These are phyloP conservation scores for Manacus vitellinus DNA, from an alignment of 2,113 vertebrate genomes.

Conservation along the genomic window DNA sequence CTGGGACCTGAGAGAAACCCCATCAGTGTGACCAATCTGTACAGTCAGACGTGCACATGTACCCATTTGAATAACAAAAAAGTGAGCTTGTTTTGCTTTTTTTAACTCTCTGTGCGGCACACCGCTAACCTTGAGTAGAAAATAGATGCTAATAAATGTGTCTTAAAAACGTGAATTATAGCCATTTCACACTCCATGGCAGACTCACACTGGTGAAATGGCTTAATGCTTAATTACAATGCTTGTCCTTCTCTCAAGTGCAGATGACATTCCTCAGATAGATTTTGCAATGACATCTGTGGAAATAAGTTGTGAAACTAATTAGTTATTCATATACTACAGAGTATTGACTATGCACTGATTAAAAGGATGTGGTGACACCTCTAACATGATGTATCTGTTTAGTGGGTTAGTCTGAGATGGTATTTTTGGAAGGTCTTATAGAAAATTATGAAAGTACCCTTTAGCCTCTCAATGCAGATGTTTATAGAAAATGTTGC, in stretches of 20 bases:
- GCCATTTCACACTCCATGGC: constrained; percentile 69
- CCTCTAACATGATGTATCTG: constrained; percentile 27
- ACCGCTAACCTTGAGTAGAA: constrained; percentile 62
- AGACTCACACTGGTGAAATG: constrained; percentile 66
- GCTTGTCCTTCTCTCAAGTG: constrained; percentile 68
- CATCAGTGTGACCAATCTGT: neutral
- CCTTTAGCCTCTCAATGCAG: constrained; percentile 11
- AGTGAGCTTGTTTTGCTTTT: neutral
- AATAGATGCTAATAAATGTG: constrained; percentile 75
- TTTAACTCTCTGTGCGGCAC: constrained; percentile 14
- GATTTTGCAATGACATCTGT: constrained; percentile 70
- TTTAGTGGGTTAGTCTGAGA: neutral
- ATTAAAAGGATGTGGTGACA: constrained; percentile 54
- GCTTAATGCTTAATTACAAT: constrained; percentile 74
- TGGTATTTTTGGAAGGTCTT: neutral
- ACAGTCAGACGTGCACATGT: neutral
- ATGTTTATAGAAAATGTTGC: neutral
- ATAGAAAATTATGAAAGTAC: constrained; percentile 25
- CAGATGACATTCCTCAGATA: constrained; percentile 67
- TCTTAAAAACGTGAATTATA: constrained; percentile 76
- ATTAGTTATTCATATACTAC: constrained; percentile 72
- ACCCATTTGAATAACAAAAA: constrained; percentile 4
- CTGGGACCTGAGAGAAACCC: constrained; percentile 3
- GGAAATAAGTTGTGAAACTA: constrained; percentile 57
- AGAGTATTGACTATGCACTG: constrained; percentile 51